Evolutionary conservation across 2,797 vertebrate genomes (phyloP).

Genomic region (Intellagama lesueurii): DNA sequence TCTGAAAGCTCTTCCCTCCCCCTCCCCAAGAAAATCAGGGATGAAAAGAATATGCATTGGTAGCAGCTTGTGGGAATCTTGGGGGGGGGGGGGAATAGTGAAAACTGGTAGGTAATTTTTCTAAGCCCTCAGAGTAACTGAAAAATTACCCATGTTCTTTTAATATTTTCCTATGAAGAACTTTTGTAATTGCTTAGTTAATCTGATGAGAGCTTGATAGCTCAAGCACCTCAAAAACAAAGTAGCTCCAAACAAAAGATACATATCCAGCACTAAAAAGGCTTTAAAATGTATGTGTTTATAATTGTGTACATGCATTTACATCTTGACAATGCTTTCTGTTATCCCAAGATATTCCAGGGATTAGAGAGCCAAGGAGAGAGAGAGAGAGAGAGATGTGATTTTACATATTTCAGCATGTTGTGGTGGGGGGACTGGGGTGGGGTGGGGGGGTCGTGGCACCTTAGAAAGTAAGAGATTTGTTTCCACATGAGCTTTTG

Average conservation of each 20-base stretch:
- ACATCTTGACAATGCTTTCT: conserved; percentile 26
- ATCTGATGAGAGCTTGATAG: not conserved
- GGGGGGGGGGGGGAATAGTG: not conserved
- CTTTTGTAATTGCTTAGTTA: not conserved
- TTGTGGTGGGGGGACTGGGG: no score
- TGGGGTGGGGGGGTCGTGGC: no score
- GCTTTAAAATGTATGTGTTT: not conserved
- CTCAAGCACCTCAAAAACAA: not conserved
- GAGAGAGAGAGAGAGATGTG: conserved; percentile 15
- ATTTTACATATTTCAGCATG: conserved; percentile 17
- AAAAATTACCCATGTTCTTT: not conserved
- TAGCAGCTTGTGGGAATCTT: not conserved
- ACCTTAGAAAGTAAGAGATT: no score
- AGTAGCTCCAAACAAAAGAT: conserved; percentile 10
- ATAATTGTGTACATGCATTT: conserved; percentile 38
- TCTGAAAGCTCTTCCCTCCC: not conserved
- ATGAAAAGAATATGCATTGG: not conserved
- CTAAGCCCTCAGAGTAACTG: not conserved
- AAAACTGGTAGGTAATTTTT: not conserved
- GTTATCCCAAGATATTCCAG: conserved; percentile 14
- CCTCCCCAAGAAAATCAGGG: not conserved
- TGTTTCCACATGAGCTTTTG: no score
- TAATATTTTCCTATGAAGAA: not conserved
- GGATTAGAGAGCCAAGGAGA: not conserved
- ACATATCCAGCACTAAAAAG: conserved; percentile 42